Evolutionary conservation across 2,113 vertebrate genomes (phyloP), one percentile per base, ranked within the genome.

Genomic region (Solea solea): DNA sequence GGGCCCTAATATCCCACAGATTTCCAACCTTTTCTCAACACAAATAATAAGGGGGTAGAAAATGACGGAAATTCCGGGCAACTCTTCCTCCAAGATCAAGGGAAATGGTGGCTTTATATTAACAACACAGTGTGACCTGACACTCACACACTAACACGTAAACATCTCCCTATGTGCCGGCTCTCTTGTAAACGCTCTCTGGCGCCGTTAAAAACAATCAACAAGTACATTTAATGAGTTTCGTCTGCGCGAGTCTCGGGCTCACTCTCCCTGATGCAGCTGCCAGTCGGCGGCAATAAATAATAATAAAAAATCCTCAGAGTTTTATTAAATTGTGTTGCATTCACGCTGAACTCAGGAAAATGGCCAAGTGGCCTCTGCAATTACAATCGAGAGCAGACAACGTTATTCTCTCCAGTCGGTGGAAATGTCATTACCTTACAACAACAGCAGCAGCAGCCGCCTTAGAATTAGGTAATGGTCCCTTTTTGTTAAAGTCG

Each of bases 391-490:
- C 74, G 57, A 27, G 82, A 78, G 76, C 84, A 87, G 89, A 88
- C 86, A 86, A 90, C 91, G 89, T 92, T 91, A 88, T 92, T 93
- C 92, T 91, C 90, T 89, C 88, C 91, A 90, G 85, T 90, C 90
- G 66, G 88, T 90, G 91, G 86, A 93, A 93, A 93, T 93, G 83
- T 90, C 92, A 93, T 93, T 93, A 92, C 89, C 86, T 91, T 87
- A 85, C 84, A 88, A 81, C 21, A 21, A 21, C 21, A 21, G 21
- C 21, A 21, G 21, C 21, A 21, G 21, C 84, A 76, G 82, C 80
- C 49, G 86, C 80, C 86, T 89, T 81, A 87, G 86, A 92, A 91
- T 82, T 82, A 90, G 91, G 90, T 89, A 91, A 93, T 86, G 85
- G 92, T 81, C 82, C 88, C 83, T 82, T 89, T 88, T 88, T 86